Conservation (phyloP, 2,888 invertebrate genomes). For the Xestia xanthographa region DNA sequence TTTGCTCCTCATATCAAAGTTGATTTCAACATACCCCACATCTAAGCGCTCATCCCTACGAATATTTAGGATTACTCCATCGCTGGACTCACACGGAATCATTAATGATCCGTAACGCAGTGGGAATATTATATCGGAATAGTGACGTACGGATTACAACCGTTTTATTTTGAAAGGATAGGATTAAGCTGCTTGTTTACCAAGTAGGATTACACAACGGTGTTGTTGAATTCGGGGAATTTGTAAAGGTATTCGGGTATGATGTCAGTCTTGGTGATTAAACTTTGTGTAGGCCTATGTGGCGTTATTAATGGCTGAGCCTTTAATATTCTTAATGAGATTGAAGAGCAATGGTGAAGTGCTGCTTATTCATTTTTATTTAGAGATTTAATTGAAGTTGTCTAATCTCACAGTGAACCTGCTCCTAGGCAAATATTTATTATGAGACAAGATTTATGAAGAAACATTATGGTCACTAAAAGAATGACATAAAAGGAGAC, state of each 20-base stretch:
- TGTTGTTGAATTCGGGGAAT: constrained; percentile 16
- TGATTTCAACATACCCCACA: constrained; percentile 2
- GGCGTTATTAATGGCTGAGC: constrained; percentile 26
- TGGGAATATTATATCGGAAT: constrained; percentile 63
- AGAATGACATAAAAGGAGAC: neutral
- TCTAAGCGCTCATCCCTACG: constrained; percentile 42
- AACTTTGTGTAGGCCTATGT: constrained; percentile 13
- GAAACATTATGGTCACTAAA: neutral
- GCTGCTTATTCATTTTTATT: neutral
- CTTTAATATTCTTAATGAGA: constrained; percentile 33
- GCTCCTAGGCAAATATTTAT: neutral
- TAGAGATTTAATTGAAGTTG: neutral
- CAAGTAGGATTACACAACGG: constrained; percentile 53
- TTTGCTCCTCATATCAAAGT: constrained; percentile 12
- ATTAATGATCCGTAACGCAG: constrained; percentile 58
- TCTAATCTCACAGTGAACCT: neutral
- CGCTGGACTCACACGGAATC: constrained; percentile 61
- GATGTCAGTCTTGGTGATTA: constrained; percentile 27
- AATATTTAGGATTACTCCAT: constrained; percentile 59
- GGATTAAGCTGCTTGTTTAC: constrained; percentile 43
- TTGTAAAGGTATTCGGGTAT: constrained; percentile 36
- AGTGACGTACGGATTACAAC: constrained; percentile 57
- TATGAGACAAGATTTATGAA: neutral
- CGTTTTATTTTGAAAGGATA: constrained; percentile 58
- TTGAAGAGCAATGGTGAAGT: neutral